A percentile compares a stretch with the other conserved stretches of the same genome.
These are phyloP conservation scores for Alosa alosa DNA, from an alignment of 2,113 vertebrate genomes.

Conservation along the genomic window DNA sequence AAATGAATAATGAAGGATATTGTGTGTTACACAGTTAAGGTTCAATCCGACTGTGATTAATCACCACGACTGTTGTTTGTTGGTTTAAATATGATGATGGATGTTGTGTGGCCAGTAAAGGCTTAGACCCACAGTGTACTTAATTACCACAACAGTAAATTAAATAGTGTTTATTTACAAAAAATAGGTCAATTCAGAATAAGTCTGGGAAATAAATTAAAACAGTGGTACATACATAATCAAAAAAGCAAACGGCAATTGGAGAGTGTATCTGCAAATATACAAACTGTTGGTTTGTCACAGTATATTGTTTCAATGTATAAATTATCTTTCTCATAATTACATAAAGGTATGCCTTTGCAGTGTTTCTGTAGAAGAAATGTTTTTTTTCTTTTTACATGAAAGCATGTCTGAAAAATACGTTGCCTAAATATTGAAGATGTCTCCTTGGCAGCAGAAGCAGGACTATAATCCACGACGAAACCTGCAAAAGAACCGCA, in stretches of 20 bases:
- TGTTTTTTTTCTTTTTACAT: conserved; percentile 38
- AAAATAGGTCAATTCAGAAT: conserved; percentile 61
- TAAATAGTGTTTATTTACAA: conserved; percentile 64
- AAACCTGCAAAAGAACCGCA: conserved; percentile 62
- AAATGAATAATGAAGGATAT: too few relatives aligned
- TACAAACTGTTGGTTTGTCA: conserved; percentile 53
- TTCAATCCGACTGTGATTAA: too few relatives aligned
- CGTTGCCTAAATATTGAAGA: conserved; percentile 29
- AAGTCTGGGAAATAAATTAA: conserved; percentile 47
- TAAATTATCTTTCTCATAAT: conserved; percentile 38
- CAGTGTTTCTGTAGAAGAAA: conserved; percentile 38
- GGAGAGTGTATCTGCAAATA: conserved; percentile 30
- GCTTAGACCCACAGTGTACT: background rate
- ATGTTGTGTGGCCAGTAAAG: background rate
- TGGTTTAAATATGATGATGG: background rate
- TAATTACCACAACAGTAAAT: conserved; percentile 40
- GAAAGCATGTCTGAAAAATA: conserved; percentile 38
- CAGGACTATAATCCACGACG: conserved; percentile 68
- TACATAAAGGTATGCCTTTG: conserved; percentile 25
- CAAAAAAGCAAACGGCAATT: conserved; percentile 22
- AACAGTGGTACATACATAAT: conserved; percentile 52
- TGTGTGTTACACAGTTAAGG: background rate
- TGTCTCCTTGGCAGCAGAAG: conserved; percentile 9
- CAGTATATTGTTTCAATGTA: conserved; percentile 36
- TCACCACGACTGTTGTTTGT: background rate